Percentiles rank a stretch among this genome's conserved stretches.
phyloP scores from a whole-genome alignment of 2,888 invertebrate species.

The Drosophila longiperda region DNA sequence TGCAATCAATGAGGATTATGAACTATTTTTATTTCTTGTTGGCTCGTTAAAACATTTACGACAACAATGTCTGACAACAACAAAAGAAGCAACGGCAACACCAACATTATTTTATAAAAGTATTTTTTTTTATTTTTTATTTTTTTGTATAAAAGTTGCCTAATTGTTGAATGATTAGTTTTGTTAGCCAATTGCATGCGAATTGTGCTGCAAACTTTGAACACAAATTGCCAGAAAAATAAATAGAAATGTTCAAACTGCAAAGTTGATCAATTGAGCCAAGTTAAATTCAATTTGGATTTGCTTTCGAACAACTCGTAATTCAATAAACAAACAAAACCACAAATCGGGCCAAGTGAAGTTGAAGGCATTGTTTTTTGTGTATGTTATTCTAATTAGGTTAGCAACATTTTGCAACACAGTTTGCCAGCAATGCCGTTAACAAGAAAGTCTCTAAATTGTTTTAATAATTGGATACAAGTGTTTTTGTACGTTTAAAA shows the following conservation, averaged over 20 bases:
- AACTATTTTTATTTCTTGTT: conserved; percentile 66
- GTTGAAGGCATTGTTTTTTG: not conserved
- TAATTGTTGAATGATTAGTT: not conserved
- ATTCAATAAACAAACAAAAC: not conserved
- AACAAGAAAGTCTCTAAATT: not conserved
- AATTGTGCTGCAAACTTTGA: not conserved
- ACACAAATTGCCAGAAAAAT: not conserved
- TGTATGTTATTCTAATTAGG: conserved; percentile 1
- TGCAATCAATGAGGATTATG: conserved; percentile 75
- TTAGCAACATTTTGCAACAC: not conserved
- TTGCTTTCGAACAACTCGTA: not conserved
- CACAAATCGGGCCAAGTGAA: not conserved
- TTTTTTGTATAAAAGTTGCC: not conserved
- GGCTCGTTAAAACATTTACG: conserved; percentile 54
- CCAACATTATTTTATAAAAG: not conserved
- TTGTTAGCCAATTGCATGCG: not conserved
- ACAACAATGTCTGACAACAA: conserved; percentile 33
- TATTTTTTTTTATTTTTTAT: too few species aligned
- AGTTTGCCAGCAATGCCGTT: not conserved
- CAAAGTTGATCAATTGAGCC: conserved; percentile 7
- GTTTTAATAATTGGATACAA: too few species aligned
- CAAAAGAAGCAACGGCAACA: conserved; percentile 7
- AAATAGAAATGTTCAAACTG: not conserved
- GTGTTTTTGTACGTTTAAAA: not conserved
- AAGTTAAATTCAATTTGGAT: not conserved